Base-by-base conservation (phyloP, 2,797 vertebrate genomes). In the Sternarchorhynchus goeldii region DNA sequence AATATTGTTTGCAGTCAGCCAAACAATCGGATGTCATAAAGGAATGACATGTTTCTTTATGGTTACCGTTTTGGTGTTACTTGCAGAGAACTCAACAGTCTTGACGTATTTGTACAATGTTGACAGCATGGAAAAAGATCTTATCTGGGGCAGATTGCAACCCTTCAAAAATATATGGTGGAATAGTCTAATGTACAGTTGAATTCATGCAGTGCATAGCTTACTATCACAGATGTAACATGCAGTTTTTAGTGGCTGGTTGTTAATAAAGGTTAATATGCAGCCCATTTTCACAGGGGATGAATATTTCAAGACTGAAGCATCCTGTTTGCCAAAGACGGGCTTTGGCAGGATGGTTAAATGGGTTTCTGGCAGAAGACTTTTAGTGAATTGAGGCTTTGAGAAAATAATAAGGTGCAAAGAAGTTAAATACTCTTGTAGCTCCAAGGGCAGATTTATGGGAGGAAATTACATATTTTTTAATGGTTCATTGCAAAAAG, bases 311-410 rank as follows among this genome's bases (percentile, higher is more conserved):
- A 77, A 75, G 76, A 85, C 32, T 39, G 55, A 25, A 25, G 0
- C 25, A 25, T 41, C 6, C 39, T 41, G 39, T 41, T 2, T 84
- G 81, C 80, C 83, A 87, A 83, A 83, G 45, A 86, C 85, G 86
- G 90, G 90, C 90, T 85, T 81, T 78, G 86, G 74, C 81, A 81
- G 85, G 83, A 87, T 81, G 79, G 85, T 89, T 84, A 86, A 90
- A 87, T 80, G 1, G 70, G 82, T 87, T 90, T 66, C 83, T 86
- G 87, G 81, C 84, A 85, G 87, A 31, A 77, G 20, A 32, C 63
- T 59, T 80, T 62, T 70, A 53, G 81, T 62, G 76, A 53, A 56
- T 16, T 41, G 21, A 71, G 57, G 39, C 57, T 20, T 59, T 29
- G 31, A 66, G 25, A 25, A n/a, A 70, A 29, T 5, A 58, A 29